These are phyloP conservation scores for Pteromalus puparum DNA, from an alignment of 1,140 invertebrate genomes.

Conservation along the genomic window DNA sequence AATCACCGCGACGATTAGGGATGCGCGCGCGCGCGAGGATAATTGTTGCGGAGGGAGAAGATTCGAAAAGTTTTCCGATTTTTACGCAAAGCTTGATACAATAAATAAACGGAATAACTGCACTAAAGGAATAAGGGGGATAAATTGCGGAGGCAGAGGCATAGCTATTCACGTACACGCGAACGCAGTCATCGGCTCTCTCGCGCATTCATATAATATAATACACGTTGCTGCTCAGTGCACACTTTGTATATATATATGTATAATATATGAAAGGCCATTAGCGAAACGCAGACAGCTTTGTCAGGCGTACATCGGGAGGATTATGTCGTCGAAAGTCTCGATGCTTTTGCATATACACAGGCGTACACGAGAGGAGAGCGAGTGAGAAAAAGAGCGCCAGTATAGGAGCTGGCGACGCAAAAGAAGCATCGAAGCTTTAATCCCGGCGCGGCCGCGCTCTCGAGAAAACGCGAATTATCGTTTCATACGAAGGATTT, in stretches of 20 bases:
- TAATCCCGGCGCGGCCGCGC: slow-evolving; percentile 3
- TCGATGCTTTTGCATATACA: slow-evolving; percentile 38
- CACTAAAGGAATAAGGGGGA: neutral
- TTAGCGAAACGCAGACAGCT: slow-evolving; percentile 62
- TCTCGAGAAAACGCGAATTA: slow-evolving; percentile 21
- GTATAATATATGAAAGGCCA: slow-evolving; percentile 56
- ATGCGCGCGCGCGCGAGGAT: neutral
- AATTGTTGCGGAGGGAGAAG: neutral
- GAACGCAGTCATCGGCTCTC: slow-evolving; percentile 9
- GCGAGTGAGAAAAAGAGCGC: neutral
- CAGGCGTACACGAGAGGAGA: neutral
- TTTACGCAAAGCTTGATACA: neutral
- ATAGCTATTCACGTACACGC: neutral
- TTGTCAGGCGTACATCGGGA: slow-evolving; percentile 55
- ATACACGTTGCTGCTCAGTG: too few relatives aligned
- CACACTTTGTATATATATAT: slow-evolving; percentile 29
- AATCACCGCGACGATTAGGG: slow-evolving; percentile 55
- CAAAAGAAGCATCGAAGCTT: neutral
- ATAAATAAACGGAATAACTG: too few relatives aligned
- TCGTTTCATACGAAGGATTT: slow-evolving; percentile 17
- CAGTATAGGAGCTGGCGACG: neutral
- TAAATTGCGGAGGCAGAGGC: neutral
- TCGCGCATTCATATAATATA: too few relatives aligned
- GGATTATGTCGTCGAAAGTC: slow-evolving; percentile 62
- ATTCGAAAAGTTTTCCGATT: neutral